These are phyloP conservation scores for Pterostichus niger DNA, from an alignment of 2,888 invertebrate species.

Conservation along the genomic window DNA sequence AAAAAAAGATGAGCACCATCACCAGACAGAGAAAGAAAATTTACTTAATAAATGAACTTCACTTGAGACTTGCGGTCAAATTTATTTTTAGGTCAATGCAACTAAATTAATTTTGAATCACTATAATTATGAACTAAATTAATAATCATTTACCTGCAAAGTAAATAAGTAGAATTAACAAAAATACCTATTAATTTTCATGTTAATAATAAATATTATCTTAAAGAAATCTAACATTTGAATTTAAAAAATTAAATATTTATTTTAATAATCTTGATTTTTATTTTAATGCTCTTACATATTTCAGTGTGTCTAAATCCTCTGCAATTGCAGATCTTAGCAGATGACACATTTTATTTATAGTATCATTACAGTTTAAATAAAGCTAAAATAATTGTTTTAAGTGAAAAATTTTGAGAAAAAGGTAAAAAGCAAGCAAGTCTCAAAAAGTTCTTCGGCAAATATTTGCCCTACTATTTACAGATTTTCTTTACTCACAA, in stretches of 20 bases:
- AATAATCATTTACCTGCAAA: background rate
- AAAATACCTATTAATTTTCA: slow-evolving; percentile 1
- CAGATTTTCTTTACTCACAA: slow-evolving; percentile 40
- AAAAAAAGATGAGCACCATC: slow-evolving; percentile 34
- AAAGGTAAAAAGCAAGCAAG: slow-evolving; percentile 14
- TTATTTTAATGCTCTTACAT: no score
- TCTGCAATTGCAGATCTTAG: no score
- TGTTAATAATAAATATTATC: background rate
- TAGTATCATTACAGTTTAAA: no score
- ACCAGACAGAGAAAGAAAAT: slow-evolving; percentile 40
- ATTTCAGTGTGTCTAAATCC: no score
- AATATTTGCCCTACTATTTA: background rate
- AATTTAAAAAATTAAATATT: no score
- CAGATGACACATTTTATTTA: no score
- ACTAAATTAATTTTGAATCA: slow-evolving; percentile 27
- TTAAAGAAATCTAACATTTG: background rate
- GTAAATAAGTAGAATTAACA: background rate
- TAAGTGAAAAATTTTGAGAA: background rate
- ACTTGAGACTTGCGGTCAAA: slow-evolving; percentile 32
- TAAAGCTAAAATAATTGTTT: no score
- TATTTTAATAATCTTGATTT: no score
- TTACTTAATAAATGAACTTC: slow-evolving; percentile 22
- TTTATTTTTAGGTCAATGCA: slow-evolving; percentile 23
- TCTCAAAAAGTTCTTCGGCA: slow-evolving; percentile 17
- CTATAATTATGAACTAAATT: background rate